Conservation (phyloP, 2,113 vertebrate species). For the Lagopus muta region DNA sequence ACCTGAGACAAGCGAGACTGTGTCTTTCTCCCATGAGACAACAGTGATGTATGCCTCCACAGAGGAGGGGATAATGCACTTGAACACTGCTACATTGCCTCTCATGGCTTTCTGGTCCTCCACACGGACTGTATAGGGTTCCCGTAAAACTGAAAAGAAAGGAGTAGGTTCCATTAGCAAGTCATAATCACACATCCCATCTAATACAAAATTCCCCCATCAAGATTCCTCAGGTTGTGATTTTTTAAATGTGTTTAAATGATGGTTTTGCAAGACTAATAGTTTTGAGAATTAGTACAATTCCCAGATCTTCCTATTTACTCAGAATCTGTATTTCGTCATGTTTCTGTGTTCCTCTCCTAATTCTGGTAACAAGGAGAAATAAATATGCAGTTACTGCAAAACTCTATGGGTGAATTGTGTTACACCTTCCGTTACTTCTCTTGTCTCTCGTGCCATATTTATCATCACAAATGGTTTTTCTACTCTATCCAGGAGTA, state of each 20-base stretch:
- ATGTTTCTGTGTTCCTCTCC: neutral
- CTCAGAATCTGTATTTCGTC: neutral
- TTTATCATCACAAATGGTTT: neutral
- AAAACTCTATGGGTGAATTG: neutral
- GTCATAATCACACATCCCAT: neutral
- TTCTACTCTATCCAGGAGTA: neutral
- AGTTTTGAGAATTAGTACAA: neutral
- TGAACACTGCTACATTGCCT: slow-evolving; percentile 99
- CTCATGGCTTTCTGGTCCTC: slow-evolving; percentile 99
- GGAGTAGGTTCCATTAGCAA: neutral
- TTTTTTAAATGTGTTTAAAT: neutral
- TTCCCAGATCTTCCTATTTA: neutral
- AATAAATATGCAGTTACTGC: neutral
- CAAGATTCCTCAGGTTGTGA: neutral
- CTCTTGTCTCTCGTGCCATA: neutral
- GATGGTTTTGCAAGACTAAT: neutral
- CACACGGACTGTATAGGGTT: slow-evolving; percentile 98
- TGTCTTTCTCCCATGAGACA: slow-evolving; percentile 99
- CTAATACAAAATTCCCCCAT: neutral
- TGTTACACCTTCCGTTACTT: neutral
- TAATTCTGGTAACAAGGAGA: neutral
- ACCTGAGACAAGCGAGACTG: slow-evolving; percentile 99
- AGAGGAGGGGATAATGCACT: slow-evolving; percentile 99
- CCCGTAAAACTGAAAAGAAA: slow-evolving; percentile 88
- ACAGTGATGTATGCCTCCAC: slow-evolving; percentile 98